Base-by-base conservation (phyloP, 2,797 vertebrate species). In the Heteromormyrus szaboi region DNA sequence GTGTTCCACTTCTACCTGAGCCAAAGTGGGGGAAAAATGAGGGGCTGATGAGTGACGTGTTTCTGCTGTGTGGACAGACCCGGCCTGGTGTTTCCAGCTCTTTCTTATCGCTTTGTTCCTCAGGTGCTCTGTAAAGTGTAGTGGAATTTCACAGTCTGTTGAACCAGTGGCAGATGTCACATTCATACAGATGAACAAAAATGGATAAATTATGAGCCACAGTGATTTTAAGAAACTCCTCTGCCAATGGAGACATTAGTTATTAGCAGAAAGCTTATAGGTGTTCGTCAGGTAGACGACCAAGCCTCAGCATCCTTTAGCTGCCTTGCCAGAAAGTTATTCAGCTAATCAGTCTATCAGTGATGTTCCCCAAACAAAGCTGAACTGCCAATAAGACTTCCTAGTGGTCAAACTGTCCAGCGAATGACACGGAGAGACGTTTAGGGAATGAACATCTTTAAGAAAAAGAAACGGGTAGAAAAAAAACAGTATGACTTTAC, bases 81-180 rank as follows among this genome's bases (percentile, higher is more conserved):
- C 95, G 95, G 94, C 95, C 93, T 95, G 94, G 94, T 95, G 93
- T 37, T 19, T 19, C 94, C 94, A 94, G 92, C 92, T 94, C 65
- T 76, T 89, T 90, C 89, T 62, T 89, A 89, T 65, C 81, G 51
- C 81, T 81, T 89, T 84, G 54, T 95, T 96, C 94, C 94, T 93
- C 3, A 94, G 93, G 92, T 95, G 95, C 93, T 93, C 93, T 95
- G 95, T 95, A 95, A 96, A 96, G 95, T 94, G 93, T 92, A 95
- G 94, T 96, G 95, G 95, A 95, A 96, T 96, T 95, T 91, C 93
- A 92, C 89, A 88, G 93, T 94, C 94, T 95, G 92, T 93, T 93
- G 96, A 96, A 96, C 95, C 93, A 89, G 93, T 94, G 96, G 92
- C 95, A 96, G 92, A 96, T 95, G 94, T 93, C 94, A 93, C 90